Base-by-base conservation (phyloP, 2,888 invertebrate species). In the Cactoblastis cactorum region DNA sequence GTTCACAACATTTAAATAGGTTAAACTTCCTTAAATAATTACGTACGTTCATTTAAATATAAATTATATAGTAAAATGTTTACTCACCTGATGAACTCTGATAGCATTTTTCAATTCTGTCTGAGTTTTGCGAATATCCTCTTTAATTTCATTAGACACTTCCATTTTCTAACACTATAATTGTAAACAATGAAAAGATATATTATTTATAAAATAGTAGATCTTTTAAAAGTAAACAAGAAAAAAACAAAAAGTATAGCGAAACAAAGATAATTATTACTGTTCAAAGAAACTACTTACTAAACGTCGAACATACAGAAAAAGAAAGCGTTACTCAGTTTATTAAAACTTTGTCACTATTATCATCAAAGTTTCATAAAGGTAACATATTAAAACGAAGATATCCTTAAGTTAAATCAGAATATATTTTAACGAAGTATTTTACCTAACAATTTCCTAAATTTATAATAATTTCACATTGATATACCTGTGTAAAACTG, bases 61-160 rank as follows among this genome's bases (percentile, higher is more conserved):
- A 22, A 22, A 22, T 6, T 28, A 28, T 9, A 28, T 6, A 9
- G 5, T 35, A 14, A 58, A 58, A 59, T 55, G 55, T 39, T 22
- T 53, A 74, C 79, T 80, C 75, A 92, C 92, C 91, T 92, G 92
- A 83, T 92, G 92, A 75, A 91, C 83, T 68, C 91, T 86, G 68
- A 92, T 92, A 56, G 92, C 92, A 72, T 91, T 91, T 85, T 91
- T 92, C 67, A 92, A 83, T 67, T 92, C 91, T 52, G 84, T 84
- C 73, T 92, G 92, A 57, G 91, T 90, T 77, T 86, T 86, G 53
- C 90, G 83, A 73, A 92, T 92, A 68, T 92, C 91, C 79, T 91
- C 91, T 68, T 91, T 91, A 69, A 92, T 89, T 77, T 91, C 87
- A 70, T 91, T 91, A 53, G 92, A 91, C 61, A 92, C 91, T 89